Conservation (phyloP, 2,797 vertebrate species). For the Uromys caudimaculatus region DNA sequence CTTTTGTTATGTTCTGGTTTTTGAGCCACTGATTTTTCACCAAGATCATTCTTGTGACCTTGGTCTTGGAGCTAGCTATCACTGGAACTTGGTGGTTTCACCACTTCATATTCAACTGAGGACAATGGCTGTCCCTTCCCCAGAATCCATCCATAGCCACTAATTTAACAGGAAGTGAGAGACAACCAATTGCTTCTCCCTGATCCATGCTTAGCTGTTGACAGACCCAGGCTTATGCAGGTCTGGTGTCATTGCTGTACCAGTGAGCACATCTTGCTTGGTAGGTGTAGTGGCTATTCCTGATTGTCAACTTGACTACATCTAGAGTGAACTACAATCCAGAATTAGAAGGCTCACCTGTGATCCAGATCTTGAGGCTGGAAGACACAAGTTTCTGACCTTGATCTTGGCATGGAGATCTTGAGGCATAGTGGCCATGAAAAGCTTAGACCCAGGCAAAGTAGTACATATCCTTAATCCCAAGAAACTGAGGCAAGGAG, state of each 20-base stretch:
- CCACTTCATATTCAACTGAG: neutral
- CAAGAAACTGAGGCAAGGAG: too few relatives aligned
- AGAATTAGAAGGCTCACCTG: too few relatives aligned
- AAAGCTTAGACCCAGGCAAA: too few relatives aligned
- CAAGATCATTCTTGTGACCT: neutral
- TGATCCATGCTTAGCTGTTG: neutral
- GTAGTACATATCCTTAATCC: too few relatives aligned
- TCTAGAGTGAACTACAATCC: too few relatives aligned
- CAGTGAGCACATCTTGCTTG: neutral
- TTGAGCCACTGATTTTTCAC: neutral
- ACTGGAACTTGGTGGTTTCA: neutral
- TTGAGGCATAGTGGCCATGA: too few relatives aligned
- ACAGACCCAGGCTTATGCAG: neutral
- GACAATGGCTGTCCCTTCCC: neutral
- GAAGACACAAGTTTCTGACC: too few relatives aligned
- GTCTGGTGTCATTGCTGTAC: neutral
- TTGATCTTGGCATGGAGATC: too few relatives aligned
- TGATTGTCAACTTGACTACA: too few relatives aligned
- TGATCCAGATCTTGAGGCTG: too few relatives aligned
- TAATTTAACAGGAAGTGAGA: neutral
- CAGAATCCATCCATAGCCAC: too few relatives aligned
- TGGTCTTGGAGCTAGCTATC: neutral
- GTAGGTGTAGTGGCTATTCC: too few relatives aligned
- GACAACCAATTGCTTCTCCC: neutral
- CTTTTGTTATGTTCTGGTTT: neutral